Evolutionary conservation across 2,888 invertebrate genomes (phyloP).

Genomic region (Sinodicranocentrus sp.): DNA sequence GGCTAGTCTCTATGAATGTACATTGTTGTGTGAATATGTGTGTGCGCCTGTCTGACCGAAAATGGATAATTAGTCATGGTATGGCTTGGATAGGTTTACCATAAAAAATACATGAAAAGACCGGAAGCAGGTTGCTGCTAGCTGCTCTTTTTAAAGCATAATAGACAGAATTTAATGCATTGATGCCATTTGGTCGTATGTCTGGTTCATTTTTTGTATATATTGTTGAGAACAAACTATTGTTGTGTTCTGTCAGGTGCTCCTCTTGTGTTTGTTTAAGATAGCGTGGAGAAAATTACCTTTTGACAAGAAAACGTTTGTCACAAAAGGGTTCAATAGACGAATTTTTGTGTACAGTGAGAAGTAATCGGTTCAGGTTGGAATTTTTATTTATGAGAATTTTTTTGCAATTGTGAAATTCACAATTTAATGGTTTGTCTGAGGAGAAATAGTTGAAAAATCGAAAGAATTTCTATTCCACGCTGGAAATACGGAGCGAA

Average conservation of each 20-base stretch:
- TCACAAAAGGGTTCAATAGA: conserved; percentile 1
- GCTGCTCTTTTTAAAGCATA: too few species aligned
- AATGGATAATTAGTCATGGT: conserved; percentile 34
- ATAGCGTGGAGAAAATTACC: conserved; percentile 51
- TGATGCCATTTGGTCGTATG: too few species aligned
- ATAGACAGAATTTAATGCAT: too few species aligned
- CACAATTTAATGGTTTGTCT: too few species aligned
- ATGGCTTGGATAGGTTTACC: conserved; percentile 44
- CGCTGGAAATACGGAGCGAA: not conserved
- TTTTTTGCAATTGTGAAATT: too few species aligned
- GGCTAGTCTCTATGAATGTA: too few species aligned
- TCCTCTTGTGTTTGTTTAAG: conserved; percentile 60
- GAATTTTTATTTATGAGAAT: too few species aligned
- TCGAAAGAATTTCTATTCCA: not conserved
- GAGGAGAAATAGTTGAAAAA: not conserved
- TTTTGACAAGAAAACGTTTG: not conserved
- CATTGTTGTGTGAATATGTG: too few species aligned
- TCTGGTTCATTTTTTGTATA: too few species aligned
- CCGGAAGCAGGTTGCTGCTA: conserved; percentile 51
- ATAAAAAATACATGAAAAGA: conserved; percentile 41
- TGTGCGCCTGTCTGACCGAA: too few species aligned
- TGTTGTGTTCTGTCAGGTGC: conserved; percentile 1
- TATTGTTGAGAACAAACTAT: not conserved
- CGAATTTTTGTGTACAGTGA: too few species aligned
- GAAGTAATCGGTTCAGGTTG: too few species aligned